A percentile compares a stretch with the other conserved stretches of the same genome.
Conservation (phyloP, 2,888 invertebrate genomes). For the Callyntrura sp. region DNA sequence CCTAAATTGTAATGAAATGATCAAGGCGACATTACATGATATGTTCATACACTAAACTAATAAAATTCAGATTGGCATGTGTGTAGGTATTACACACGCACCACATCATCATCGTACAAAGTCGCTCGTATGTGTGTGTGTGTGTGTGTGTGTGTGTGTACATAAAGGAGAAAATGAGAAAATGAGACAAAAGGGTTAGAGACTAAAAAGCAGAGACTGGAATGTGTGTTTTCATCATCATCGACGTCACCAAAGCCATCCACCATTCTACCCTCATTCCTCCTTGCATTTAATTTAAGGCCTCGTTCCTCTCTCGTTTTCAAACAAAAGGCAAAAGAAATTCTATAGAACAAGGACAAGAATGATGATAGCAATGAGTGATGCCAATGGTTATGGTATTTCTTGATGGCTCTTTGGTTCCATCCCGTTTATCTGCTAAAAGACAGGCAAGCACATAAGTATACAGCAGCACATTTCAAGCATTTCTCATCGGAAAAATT, state of each 20-base stretch:
- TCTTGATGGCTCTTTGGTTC: slow-evolving; percentile 14
- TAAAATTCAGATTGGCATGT: not conserved
- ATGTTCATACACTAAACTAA: not conserved
- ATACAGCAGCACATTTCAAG: not conserved
- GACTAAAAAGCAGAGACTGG: slow-evolving; percentile 63
- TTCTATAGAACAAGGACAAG: slow-evolving; percentile 42
- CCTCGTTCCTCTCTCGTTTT: not conserved
- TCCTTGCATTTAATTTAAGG: slow-evolving; percentile 35
- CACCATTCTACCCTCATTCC: slow-evolving; percentile 37
- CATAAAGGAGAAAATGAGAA: slow-evolving; percentile 44
- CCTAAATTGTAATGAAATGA: slow-evolving; percentile 59
- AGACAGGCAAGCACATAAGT: not conserved
- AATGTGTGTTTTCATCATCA: slow-evolving; percentile 65
- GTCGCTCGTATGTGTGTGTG: too few relatives aligned
- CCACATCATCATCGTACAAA: too few relatives aligned
- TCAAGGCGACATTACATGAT: slow-evolving; percentile 18
- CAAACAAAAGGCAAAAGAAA: slow-evolving; percentile 55
- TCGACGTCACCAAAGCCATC: slow-evolving; percentile 20
- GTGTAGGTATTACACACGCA: not conserved
- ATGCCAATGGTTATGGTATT: slow-evolving; percentile 36
- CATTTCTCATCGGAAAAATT: slow-evolving; percentile 4
- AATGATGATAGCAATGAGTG: slow-evolving; percentile 43
- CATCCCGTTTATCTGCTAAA: not conserved
- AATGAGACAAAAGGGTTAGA: slow-evolving; percentile 66
- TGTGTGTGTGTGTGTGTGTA: not conserved